Percentiles rank a stretch among this genome's conserved stretches.
These are phyloP conservation scores for Glandiceps talaboti DNA, from an alignment of 53 echinoderm and acorn worm species.

Conservation along the genomic window DNA sequence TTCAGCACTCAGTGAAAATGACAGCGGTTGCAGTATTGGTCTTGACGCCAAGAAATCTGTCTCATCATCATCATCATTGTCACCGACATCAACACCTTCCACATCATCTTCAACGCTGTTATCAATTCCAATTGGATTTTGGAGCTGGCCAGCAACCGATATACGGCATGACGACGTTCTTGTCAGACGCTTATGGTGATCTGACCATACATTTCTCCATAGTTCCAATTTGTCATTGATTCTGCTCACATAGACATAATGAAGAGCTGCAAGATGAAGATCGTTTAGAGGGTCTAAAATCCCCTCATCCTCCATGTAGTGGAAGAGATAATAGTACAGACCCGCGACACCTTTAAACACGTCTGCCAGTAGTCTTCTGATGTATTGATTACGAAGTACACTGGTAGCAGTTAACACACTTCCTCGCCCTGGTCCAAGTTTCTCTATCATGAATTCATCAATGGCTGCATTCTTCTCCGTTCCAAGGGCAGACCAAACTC, in stretches of 20 bases:
- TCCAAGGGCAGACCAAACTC: not conserved
- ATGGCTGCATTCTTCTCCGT: not conserved
- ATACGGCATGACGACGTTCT: not conserved
- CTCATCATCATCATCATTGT: not conserved
- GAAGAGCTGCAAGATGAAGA: not conserved
- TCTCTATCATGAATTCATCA: not conserved
- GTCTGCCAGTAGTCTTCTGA: not conserved
- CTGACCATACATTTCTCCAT: constrained; percentile 3
- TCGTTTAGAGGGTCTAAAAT: constrained; percentile 1
- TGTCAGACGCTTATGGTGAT: not conserved
- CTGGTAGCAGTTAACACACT: not conserved
- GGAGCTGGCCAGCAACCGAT: not conserved
- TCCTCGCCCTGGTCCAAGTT: not conserved
- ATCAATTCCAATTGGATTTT: not conserved
- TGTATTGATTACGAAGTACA: not conserved
- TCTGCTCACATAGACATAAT: not conserved
- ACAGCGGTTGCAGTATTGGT: not conserved
- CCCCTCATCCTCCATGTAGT: not conserved
- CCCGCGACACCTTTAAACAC: not conserved
- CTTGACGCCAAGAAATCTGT: not conserved
- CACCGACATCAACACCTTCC: not conserved
- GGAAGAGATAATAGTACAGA: not conserved
- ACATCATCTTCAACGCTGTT: not conserved
- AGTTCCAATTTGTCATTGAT: not conserved
- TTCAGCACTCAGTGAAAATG: not conserved